A percentile compares a stretch with the other conserved stretches of the same genome.
Evolutionary conservation across 1,140 invertebrate species (phyloP).

Genomic region (Neoseiulus cucumeris): DNA sequence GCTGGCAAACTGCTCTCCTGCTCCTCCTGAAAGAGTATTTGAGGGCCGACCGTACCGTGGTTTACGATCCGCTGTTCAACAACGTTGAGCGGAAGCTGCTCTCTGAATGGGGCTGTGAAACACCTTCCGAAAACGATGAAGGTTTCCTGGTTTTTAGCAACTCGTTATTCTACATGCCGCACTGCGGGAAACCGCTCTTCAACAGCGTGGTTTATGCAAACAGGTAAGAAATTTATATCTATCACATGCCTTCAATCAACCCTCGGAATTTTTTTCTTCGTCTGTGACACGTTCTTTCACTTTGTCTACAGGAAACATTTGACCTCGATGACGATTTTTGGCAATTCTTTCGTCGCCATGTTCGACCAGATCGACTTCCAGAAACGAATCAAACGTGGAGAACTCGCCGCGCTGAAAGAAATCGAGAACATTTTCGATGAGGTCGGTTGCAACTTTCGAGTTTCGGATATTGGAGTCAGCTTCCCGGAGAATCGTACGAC

Average conservation of each 20-base stretch:
- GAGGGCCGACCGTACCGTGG: background rate
- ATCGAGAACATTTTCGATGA: background rate
- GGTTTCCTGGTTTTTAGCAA: background rate
- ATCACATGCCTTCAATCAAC: no score
- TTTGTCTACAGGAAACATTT: background rate
- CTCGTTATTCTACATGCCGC: constrained; percentile 1
- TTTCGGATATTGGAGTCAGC: no score
- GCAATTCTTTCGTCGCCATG: background rate
- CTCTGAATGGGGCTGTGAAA: background rate
- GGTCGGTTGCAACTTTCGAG: background rate
- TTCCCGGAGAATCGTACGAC: no score
- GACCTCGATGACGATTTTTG: background rate
- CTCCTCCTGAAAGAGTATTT: background rate
- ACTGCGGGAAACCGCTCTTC: background rate
- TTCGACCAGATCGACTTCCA: background rate
- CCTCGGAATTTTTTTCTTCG: no score
- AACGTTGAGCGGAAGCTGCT: background rate
- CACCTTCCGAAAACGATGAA: background rate
- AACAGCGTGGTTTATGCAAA: background rate
- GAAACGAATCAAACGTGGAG: background rate
- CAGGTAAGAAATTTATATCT: no score
- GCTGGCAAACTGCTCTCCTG: background rate
- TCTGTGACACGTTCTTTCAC: no score
- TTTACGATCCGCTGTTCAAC: background rate
- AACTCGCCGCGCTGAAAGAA: background rate